phyloP scores from a whole-genome alignment of 2,888 invertebrate genomes.

The Malthinus seriepunctatus region DNA sequence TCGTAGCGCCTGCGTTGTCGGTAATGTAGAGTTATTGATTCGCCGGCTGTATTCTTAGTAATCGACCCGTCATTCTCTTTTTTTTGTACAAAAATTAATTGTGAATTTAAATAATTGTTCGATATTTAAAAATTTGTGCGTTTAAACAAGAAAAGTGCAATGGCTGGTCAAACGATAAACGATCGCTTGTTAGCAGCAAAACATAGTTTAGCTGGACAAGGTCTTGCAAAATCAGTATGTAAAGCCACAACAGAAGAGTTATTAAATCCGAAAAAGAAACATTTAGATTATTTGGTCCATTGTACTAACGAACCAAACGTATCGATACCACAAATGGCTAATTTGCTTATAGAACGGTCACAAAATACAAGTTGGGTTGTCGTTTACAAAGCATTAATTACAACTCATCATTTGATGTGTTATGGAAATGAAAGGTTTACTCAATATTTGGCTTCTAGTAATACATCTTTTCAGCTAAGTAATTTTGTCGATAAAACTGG shows the following conservation, averaged over 20 bases:
- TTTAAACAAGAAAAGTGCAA: slow-evolving; percentile 44
- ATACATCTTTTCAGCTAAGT: slow-evolving; percentile 97
- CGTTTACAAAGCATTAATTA: slow-evolving; percentile 97
- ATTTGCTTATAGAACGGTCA: slow-evolving; percentile 96
- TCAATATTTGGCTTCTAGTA: slow-evolving; percentile 99
- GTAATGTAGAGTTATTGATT: slow-evolving; percentile 45
- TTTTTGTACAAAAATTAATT: slow-evolving; percentile 12
- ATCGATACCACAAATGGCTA: slow-evolving; percentile 98
- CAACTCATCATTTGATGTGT: slow-evolving; percentile 98
- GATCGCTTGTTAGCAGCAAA: slow-evolving; percentile 97
- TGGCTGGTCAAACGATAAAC: slow-evolving; percentile 98
- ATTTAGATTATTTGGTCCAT: slow-evolving; percentile 99
- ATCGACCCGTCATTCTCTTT: slow-evolving; percentile 47
- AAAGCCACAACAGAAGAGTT: slow-evolving; percentile 99
- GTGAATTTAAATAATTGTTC: neutral
- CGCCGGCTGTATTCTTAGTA: slow-evolving; percentile 43
- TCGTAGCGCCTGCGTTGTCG: slow-evolving; percentile 29
- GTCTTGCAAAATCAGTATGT: slow-evolving; percentile 98
- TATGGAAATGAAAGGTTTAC: slow-evolving; percentile 99
- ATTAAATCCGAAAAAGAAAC: slow-evolving; percentile 99
- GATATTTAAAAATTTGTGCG: neutral
- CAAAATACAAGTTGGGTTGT: slow-evolving; percentile 99
- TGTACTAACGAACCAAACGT: slow-evolving; percentile 99
- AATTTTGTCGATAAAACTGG: slow-evolving; percentile 98
- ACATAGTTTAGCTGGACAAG: slow-evolving; percentile 99